phyloP scores from a whole-genome alignment of 1,140 invertebrate genomes.

The Cepaea nemoralis region DNA sequence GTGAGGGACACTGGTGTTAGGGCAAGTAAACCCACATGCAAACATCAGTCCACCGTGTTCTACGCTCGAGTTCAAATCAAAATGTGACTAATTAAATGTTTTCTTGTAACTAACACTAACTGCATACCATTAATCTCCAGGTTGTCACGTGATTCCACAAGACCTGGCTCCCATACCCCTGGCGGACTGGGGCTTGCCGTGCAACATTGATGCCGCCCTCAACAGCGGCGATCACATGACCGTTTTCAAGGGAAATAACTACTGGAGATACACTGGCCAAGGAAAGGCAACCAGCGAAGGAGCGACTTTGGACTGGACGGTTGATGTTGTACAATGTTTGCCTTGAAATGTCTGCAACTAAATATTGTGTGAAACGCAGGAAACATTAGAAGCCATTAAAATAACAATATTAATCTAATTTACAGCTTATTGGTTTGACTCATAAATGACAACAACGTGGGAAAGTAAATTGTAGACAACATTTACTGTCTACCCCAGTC shows the following conservation, averaged over 20 bases:
- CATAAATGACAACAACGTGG: no score
- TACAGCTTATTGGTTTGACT: no score
- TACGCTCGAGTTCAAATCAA: no score
- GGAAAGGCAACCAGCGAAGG: neutral
- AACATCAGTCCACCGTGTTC: no score
- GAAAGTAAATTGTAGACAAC: no score
- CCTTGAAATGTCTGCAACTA: neutral
- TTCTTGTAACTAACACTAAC: neutral
- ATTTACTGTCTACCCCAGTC: no score
- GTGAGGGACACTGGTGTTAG: no score
- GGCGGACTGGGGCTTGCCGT: neutral
- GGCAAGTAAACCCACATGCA: no score
- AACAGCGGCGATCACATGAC: neutral
- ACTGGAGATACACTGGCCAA: neutral
- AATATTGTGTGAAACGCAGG: no score
- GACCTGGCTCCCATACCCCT: neutral
- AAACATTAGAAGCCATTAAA: no score
- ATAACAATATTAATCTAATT: no score
- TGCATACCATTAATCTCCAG: neutral
- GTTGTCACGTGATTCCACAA: slow-evolving; percentile 2
- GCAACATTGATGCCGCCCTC: slow-evolving; percentile 6
- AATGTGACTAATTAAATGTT: neutral
- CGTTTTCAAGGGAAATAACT: slow-evolving; percentile 11
- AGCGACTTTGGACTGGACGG: neutral
- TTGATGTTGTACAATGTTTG: neutral